Evolutionary conservation across 2,888 invertebrate genomes (phyloP).

Genomic region (Nymphalis urticae): DNA sequence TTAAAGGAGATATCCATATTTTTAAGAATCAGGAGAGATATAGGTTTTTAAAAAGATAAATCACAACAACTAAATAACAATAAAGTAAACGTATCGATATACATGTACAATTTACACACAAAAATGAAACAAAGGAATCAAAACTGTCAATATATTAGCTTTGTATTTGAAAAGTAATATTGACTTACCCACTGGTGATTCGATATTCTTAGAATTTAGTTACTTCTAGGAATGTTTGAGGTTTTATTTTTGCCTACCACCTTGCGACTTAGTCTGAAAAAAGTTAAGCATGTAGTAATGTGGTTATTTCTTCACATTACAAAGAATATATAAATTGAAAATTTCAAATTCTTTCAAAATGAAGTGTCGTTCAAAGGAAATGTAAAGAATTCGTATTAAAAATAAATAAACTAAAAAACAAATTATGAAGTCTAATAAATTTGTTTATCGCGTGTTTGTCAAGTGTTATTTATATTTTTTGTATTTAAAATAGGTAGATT

Average conservation of each 20-base stretch:
- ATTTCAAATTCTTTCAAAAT: no score
- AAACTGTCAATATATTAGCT: neutral
- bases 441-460: no score
- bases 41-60: no score
- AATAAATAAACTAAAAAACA: neutral
- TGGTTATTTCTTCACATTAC: no score
- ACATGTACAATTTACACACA: neutral
- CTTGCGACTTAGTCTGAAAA: conserved; percentile 14
- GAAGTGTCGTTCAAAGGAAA: neutral
- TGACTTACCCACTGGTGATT: neutral
- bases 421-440: neutral
- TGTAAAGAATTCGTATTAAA: neutral
- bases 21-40: no score
- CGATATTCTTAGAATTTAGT: neutral
- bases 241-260: conserved; percentile 7
- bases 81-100: neutral
- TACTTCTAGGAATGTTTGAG: neutral
- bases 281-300: no score
- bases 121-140: no score
- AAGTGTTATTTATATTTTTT: no score
- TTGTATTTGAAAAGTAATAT: neutral
- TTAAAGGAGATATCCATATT: neutral
- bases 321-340: no score
- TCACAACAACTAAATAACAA: no score
- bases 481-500: no score